Base-by-base conservation (phyloP, 2,797 vertebrate species). In the Allenopithecus nigroviridis region DNA sequence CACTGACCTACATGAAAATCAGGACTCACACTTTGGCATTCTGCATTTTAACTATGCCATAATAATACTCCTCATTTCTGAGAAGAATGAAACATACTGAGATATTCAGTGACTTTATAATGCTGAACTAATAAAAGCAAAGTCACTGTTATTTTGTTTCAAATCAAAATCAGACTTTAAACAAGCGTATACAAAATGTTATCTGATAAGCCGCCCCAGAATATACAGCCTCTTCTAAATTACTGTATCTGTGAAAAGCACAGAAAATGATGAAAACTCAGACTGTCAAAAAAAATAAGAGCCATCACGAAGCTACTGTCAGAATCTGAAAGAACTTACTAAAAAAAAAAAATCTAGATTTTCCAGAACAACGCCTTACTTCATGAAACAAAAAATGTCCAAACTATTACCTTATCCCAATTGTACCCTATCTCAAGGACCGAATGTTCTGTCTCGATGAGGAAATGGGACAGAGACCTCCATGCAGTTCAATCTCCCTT, bases 141-240 rank as follows among this genome's bases (percentile, higher is more conserved):
- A 86, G 48, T 84, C 74, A 87, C n/a, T 39, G 4, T 79, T 84
- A 92, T 5, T 95, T 95, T 80, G 59, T 14, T 95, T 64, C 50
- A 21, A 43, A 89, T 92, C 48, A 94, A 92, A 94, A 91, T 41
- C 21, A 74, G 50, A 80, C 17, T 90, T 84, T 87, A 88, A 92
- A 53, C 70, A 84, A 85, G 46, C 36, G 2, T 59, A 90, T 16
- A 84, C 13, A 76, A 89, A 96, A 84, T 33, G 10, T 84, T 64
- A 95, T 43, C 64, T 41, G 61, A 53, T 72, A 8, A 94, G 46
- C 53, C 68, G 13, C 2, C 5, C 61, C 46, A n/a, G 87, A 81
- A 89, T 16, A 85, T 13, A 75, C 1, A 93, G 64, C 16, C 24
- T 94, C 88, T 90, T 92, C 43, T 61, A 96, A 57, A 88, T 87